Evolutionary conservation across 2,888 invertebrate genomes (phyloP).

Genomic region (Drosophila neutralis): DNA sequence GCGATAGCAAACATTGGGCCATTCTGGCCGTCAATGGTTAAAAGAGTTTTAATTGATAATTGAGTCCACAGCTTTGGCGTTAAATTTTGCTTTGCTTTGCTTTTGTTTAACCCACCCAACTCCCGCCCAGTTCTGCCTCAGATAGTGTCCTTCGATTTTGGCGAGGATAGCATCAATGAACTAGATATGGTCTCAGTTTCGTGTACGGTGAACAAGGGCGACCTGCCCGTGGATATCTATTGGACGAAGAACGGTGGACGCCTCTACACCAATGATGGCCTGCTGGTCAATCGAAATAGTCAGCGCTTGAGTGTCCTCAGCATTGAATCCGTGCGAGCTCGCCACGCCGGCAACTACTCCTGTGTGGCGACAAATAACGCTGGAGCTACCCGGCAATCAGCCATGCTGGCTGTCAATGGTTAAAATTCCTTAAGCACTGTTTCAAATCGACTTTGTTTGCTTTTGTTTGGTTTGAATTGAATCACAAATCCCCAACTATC

Average conservation of each 20-base stretch:
- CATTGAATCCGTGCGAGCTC: conserved; percentile 87
- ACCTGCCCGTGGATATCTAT: conserved; percentile 90
- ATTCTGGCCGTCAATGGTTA: conserved; percentile 87
- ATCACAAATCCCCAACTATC: conserved; percentile 10
- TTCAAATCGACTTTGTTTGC: conserved; percentile 23
- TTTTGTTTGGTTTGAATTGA: conserved; percentile 42
- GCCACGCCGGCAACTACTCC: conserved; percentile 88
- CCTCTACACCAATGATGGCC: conserved; percentile 86
- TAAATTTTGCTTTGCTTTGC: conserved; percentile 32
- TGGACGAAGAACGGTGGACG: conserved; percentile 88
- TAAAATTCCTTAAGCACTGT: conserved; percentile 43
- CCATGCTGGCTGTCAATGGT: conserved; percentile 88
- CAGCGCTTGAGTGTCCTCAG: conserved; percentile 88
- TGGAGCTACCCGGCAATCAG: conserved; percentile 86
- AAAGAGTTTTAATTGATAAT: conserved; percentile 3
- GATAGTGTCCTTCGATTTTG: conserved; percentile 90
- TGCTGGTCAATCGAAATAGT: conserved; percentile 86
- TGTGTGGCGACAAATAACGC: conserved; percentile 88
- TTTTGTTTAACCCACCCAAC: conserved; percentile 27
- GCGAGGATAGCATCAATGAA: conserved; percentile 88
- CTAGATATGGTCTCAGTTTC: conserved; percentile 89
- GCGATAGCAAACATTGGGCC: conserved; percentile 86
- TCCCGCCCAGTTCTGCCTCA: conserved; percentile 88
- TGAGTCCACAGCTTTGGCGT: conserved; percentile 2
- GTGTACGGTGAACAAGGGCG: conserved; percentile 91